Percentiles rank a stretch among this genome's conserved stretches.
These are phyloP conservation scores for Syritta pipiens DNA, from an alignment of 2,888 invertebrate genomes.

Conservation along the genomic window DNA sequence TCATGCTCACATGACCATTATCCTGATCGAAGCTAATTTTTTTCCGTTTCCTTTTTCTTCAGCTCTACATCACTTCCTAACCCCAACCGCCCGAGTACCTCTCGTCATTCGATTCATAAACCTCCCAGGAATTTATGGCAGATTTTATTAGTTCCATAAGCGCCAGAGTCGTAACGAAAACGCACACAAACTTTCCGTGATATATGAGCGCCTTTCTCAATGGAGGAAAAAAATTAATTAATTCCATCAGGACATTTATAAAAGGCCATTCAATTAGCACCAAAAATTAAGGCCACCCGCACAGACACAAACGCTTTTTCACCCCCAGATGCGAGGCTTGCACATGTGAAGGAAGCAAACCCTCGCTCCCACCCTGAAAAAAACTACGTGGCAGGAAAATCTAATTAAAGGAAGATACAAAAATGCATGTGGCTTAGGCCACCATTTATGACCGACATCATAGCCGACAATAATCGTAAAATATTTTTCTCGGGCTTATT, in stretches of 20 bases:
- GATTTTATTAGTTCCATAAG: slow-evolving; percentile 56
- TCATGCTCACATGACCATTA: too few species aligned
- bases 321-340: neutral
- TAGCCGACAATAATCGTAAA: slow-evolving; percentile 67
- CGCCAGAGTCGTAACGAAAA: slow-evolving; percentile 42
- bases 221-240: slow-evolving; percentile 50
- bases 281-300: slow-evolving; percentile 39
- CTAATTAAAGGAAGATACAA: slow-evolving; percentile 69
- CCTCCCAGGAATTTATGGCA: slow-evolving; percentile 29
- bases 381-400: slow-evolving; percentile 64
- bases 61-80: neutral
- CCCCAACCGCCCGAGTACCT: slow-evolving; percentile 5
- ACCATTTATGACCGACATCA: slow-evolving; percentile 62
- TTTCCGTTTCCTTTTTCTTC: too few species aligned
- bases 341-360: slow-evolving; percentile 38
- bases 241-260: slow-evolving; percentile 59
- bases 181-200: slow-evolving; percentile 49
- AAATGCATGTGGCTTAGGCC: slow-evolving; percentile 53
- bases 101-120: slow-evolving; percentile 19
- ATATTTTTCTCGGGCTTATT: slow-evolving; percentile 58
- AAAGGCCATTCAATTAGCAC: slow-evolving; percentile 63
- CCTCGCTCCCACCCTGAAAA: too few species aligned
- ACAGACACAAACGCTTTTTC: slow-evolving; percentile 17
- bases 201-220: slow-evolving; percentile 42
- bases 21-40: too few species aligned